Conservation (phyloP, 2,888 invertebrate species). For the Melanostoma mellinum region DNA sequence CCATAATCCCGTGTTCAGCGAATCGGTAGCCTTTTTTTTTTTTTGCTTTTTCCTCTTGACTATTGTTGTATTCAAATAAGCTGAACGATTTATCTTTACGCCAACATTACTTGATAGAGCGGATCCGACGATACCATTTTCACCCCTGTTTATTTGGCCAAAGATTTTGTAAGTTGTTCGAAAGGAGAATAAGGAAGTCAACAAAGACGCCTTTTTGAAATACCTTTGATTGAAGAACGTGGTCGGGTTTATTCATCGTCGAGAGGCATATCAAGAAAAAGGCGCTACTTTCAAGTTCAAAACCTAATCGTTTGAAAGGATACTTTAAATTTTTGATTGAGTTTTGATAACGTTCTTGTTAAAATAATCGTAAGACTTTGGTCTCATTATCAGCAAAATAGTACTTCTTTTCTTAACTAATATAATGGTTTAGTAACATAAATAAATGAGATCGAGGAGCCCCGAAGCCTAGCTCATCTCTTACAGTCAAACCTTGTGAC, state of each 20-base stretch:
- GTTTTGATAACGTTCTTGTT: too few species aligned
- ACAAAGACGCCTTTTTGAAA: neutral
- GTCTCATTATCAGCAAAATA: too few species aligned
- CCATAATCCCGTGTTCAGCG: neutral
- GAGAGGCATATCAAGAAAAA: too few species aligned
- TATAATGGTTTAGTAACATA: too few species aligned
- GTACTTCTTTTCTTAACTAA: too few species aligned
- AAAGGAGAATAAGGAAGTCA: neutral
- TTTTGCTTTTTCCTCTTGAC: conserved; percentile 19
- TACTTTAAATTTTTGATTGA: too few species aligned
- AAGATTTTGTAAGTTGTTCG: conserved; percentile 15
- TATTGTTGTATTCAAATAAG: conserved; percentile 71
- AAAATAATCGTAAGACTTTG: too few species aligned
- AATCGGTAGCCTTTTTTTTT: neutral
- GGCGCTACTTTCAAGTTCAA: too few species aligned
- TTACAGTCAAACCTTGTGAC: too few species aligned
- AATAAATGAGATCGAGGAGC: too few species aligned
- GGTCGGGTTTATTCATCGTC: neutral
- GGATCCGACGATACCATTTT: conserved; percentile 35
- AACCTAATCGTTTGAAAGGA: too few species aligned
- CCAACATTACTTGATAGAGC: conserved; percentile 59
- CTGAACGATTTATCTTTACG: conserved; percentile 69
- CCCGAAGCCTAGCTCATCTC: too few species aligned
- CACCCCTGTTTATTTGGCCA: conserved; percentile 35
- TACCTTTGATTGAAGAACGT: conserved; percentile 20